Evolutionary conservation across 2,113 vertebrate genomes (phyloP).

Genomic region (Heterocephalus glaber): DNA sequence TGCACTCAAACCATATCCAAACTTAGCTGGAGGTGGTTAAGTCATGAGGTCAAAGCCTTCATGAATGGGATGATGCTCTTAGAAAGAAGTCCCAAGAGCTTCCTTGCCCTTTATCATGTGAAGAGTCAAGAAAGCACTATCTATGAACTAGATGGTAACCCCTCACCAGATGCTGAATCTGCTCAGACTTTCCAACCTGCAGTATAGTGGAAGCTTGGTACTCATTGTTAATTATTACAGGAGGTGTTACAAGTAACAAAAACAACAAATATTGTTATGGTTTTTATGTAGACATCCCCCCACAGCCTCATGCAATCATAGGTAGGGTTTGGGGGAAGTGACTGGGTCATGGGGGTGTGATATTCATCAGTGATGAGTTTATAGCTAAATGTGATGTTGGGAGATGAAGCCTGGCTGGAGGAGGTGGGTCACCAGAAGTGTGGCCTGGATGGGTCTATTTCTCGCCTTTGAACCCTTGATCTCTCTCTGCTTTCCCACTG

Average conservation of each 20-base stretch:
- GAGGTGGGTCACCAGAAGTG: background rate
- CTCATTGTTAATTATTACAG: background rate
- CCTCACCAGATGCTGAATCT: background rate
- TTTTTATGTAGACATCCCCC: background rate
- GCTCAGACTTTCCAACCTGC: background rate
- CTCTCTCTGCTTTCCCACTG: background rate
- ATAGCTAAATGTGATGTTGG: background rate
- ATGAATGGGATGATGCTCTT: background rate
- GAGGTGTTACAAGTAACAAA: background rate
- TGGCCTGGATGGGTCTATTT: background rate
- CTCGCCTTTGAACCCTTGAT: background rate
- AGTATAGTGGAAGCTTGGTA: background rate
- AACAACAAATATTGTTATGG: background rate
- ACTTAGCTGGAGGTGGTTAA: background rate
- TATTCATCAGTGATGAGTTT: background rate
- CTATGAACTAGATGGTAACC: background rate
- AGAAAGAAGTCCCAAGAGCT: background rate
- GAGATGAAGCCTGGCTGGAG: background rate
- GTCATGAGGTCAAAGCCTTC: background rate
- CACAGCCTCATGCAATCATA: background rate
- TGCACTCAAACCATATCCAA: background rate
- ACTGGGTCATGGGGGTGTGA: background rate
- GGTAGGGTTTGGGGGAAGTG: background rate
- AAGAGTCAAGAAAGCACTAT: background rate
- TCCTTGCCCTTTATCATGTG: background rate